Evolutionary conservation across 2,888 invertebrate species (phyloP).

Genomic region (Lasioglossum morio): DNA sequence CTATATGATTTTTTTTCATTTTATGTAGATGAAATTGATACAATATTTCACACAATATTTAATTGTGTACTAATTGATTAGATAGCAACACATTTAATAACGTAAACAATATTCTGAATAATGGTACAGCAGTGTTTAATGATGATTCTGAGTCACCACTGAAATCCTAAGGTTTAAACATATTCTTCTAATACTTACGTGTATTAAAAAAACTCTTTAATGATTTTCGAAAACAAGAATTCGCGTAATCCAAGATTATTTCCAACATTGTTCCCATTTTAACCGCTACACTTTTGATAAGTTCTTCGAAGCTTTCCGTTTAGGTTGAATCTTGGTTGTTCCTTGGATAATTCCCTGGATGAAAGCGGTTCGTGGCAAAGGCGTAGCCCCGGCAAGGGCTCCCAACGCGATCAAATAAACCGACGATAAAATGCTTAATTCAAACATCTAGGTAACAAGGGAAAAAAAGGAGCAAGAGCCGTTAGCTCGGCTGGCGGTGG

Average conservation of each 20-base stretch:
- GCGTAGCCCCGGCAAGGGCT: neutral
- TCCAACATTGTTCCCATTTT: neutral
- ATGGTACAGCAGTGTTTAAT: too few species aligned
- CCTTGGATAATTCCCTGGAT: neutral
- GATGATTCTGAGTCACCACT: too few species aligned
- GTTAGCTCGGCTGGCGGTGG: neutral
- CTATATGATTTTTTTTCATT: too few species aligned
- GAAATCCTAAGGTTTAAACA: too few species aligned
- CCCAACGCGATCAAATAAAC: neutral
- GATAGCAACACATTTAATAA: too few species aligned
- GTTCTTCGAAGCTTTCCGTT: neutral
- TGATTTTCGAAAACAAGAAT: neutral
- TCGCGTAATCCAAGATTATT: neutral
- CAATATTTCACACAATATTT: too few species aligned
- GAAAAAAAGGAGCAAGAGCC: conserved; percentile 10
- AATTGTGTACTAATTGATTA: too few species aligned
- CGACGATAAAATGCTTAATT: neutral
- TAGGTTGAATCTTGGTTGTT: neutral
- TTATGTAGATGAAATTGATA: too few species aligned
- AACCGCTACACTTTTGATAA: neutral
- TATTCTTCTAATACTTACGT: too few species aligned
- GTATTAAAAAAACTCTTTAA: neutral
- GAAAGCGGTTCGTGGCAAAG: neutral
- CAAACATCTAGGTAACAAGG: neutral
- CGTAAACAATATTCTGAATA: too few species aligned